A percentile compares a stretch with the other conserved stretches of the same genome.
Conservation (phyloP, 2,888 invertebrate species). For the Fissipunctia ypsillon region DNA sequence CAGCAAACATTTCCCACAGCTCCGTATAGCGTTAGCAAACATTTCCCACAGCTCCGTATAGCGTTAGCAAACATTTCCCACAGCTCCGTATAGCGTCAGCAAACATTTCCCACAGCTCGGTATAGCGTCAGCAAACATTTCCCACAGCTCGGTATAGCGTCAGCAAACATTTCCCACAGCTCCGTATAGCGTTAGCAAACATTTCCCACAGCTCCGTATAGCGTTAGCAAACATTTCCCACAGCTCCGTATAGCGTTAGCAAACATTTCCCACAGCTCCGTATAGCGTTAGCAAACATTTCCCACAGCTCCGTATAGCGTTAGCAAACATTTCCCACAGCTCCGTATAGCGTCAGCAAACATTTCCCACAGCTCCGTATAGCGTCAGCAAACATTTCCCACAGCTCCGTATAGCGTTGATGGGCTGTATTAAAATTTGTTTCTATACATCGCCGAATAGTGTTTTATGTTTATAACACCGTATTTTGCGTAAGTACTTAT, state of each 20-base stretch:
- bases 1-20: background rate
- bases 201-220: too few species aligned
- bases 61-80: background rate
- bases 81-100: too few species aligned
- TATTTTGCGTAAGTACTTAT: background rate
- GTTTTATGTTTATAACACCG: background rate
- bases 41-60: too few species aligned
- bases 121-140: background rate
- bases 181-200: too few species aligned
- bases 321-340: background rate
- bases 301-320: too few species aligned
- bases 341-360: too few species aligned
- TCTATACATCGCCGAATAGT: too few species aligned
- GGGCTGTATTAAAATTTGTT: background rate
- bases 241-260: too few species aligned
- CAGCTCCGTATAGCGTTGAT: too few species aligned
- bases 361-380: too few species aligned
- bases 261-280: background rate
- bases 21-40: too few species aligned
- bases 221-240: background rate
- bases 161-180: background rate
- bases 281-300: background rate
- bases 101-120: background rate
- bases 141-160: too few species aligned
- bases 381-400: background rate